Evolutionary conservation across 2,888 invertebrate genomes (phyloP).

Genomic region (Pharmacophagus antenor): DNA sequence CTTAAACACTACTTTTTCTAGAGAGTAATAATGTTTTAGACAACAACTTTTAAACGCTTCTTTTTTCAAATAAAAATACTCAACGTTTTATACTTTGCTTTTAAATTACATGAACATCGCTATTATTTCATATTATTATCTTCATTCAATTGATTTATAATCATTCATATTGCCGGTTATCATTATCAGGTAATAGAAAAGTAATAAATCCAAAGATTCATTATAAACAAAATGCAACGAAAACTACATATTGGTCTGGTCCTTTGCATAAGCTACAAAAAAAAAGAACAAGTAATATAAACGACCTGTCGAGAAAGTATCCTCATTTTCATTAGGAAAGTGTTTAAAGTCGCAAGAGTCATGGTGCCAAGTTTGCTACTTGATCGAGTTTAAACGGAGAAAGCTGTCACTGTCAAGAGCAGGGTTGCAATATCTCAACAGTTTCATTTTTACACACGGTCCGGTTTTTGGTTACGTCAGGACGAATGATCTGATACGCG

Average conservation of each 20-base stretch:
- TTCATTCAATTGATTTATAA: too few species aligned
- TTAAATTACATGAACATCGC: too few species aligned
- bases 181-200: too few species aligned
- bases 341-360: conserved; percentile 31
- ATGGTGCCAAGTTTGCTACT: conserved; percentile 30
- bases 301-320: conserved; percentile 33
- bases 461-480: conserved; percentile 5
- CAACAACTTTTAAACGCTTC: too few species aligned
- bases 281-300: conserved; percentile 27
- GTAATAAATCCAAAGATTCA: too few species aligned
- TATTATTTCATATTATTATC: too few species aligned
- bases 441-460: neutral
- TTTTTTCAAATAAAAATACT: too few species aligned
- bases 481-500: neutral
- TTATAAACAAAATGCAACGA: too few species aligned
- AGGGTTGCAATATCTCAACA: conserved; percentile 12
- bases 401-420: conserved; percentile 18
- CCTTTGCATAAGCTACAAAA: conserved; percentile 21
- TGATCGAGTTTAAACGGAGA: conserved; percentile 29
- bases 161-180: too few species aligned
- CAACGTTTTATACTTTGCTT: too few species aligned
- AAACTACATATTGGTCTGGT: neutral
- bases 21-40: too few species aligned
- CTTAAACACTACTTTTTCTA: too few species aligned
- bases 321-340: conserved; percentile 34